Base-by-base conservation (phyloP, 2,888 invertebrate genomes). In the Laothoe populi region DNA sequence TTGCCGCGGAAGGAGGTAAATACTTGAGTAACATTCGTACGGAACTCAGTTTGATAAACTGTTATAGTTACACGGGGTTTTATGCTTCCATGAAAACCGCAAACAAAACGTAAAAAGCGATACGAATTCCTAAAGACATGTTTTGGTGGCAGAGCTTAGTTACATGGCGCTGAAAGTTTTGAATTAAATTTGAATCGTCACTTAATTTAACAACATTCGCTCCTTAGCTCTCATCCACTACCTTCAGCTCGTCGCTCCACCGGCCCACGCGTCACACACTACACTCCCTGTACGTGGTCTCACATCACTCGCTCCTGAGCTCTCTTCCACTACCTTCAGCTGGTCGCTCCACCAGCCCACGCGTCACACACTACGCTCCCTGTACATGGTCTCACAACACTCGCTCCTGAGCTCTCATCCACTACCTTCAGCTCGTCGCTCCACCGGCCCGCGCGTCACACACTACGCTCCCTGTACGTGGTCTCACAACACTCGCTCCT, bases 31-130 rank as follows among this genome's bases (percentile, higher is more conserved):
- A 31, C 49, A 49, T 61, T 49, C 21, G n/a, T 26, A 19, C 19
- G 35, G 42, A 26, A 53, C 53, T 19, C 35, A 23, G 26, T 1
- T 40, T 26, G 26, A 61, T 49, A 61, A 19, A 35, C 48, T 57
- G 26, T 44, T 59, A 62, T 53, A 57, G n/a, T 49, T 48, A 31
- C 49, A 49, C 23, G 58, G 59, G 59, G 49, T 63, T 64, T 38
- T 59, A 61, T 59, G 42, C 60, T 64, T 65, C 67, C 62, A 59
- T 59, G 67, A 63, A 64, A 66, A 57, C n/a, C 57, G 45, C 57
- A 57, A 48, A 59, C 65, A 62, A 63, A 59, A 59, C 60, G 45
- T 44, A 38, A 44, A 60, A 61, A 63, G 60, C 40, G 45, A 57
- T 48, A 48, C 46, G 61, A 24, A 60, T 40, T 40, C 49, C 40